Conservation (phyloP, 1,140 invertebrate species). For the Tenebrio molitor region DNA sequence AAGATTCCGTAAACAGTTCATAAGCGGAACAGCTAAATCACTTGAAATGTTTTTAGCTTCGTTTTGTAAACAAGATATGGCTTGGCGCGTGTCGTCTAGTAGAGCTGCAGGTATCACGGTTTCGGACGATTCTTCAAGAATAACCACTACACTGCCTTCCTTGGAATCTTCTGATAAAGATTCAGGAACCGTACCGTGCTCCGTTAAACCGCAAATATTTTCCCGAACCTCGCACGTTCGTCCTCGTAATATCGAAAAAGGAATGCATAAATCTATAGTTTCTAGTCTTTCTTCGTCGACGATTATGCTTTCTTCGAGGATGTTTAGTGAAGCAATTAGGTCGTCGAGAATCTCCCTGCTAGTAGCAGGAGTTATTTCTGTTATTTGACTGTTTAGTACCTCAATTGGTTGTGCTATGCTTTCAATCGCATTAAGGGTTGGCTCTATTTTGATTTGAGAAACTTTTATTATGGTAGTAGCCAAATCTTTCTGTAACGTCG, state of each 20-base stretch:
- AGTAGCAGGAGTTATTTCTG: slow-evolving; percentile 57
- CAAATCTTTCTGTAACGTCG: slow-evolving; percentile 63
- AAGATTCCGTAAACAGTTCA: slow-evolving; percentile 9
- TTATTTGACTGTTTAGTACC: slow-evolving; percentile 61
- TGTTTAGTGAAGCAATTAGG: slow-evolving; percentile 62
- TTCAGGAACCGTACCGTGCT: slow-evolving; percentile 46
- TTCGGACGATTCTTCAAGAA: slow-evolving; percentile 57
- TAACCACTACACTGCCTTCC: slow-evolving; percentile 55
- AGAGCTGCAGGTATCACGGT: slow-evolving; percentile 54
- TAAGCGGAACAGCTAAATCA: background rate
- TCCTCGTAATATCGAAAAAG: slow-evolving; percentile 56
- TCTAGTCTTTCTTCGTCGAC: slow-evolving; percentile 56
- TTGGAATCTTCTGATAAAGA: slow-evolving; percentile 44
- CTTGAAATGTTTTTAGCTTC: slow-evolving; percentile 12
- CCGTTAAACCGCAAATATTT: slow-evolving; percentile 58
- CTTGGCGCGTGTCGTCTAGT: slow-evolving; percentile 54
- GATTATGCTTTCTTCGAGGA: slow-evolving; percentile 63
- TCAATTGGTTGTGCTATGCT: slow-evolving; percentile 61
- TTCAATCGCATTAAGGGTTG: slow-evolving; percentile 59
- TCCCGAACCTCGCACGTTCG: slow-evolving; percentile 59
- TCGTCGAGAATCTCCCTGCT: slow-evolving; percentile 61
- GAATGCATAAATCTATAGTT: slow-evolving; percentile 54
- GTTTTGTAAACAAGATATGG: slow-evolving; percentile 20
- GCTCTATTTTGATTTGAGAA: slow-evolving; percentile 56
- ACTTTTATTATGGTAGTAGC: slow-evolving; percentile 56